A percentile compares a stretch with the other conserved stretches of the same genome.
These are phyloP conservation scores for Agapostemon virescens DNA, from an alignment of 2,888 invertebrate species.

Conservation along the genomic window DNA sequence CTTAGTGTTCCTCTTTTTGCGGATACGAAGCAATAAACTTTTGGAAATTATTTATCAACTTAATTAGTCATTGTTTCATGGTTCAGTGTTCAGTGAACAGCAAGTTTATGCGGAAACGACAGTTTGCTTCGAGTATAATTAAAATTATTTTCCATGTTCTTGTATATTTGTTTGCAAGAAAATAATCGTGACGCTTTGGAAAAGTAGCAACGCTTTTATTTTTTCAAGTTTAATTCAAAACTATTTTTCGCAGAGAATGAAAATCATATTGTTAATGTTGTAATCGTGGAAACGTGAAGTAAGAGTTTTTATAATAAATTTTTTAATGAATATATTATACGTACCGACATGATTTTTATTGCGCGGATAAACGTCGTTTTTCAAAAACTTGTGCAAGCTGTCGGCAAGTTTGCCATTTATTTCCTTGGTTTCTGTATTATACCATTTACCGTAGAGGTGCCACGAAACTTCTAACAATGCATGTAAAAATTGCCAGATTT, in stretches of 20 bases:
- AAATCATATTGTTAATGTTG: background rate
- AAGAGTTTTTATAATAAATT: too few species aligned
- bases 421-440: slow-evolving; percentile 77
- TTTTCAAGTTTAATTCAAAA: too few species aligned
- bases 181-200: too few species aligned
- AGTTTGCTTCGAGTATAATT: background rate
- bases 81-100: background rate
- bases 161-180: too few species aligned
- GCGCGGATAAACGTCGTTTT: slow-evolving; percentile 81
- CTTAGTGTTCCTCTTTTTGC: too few species aligned
- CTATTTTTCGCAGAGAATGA: too few species aligned
- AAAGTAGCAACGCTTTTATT: too few species aligned
- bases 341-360: slow-evolving; percentile 80
- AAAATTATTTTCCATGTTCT: background rate
- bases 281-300: too few species aligned
- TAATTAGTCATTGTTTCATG: too few species aligned
- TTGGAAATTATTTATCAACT: too few species aligned
- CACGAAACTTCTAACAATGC: slow-evolving; percentile 82
- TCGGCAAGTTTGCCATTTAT: slow-evolving; percentile 81
- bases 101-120: too few species aligned
- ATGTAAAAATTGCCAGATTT: slow-evolving; percentile 85
- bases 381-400: slow-evolving; percentile 82
- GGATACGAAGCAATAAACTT: too few species aligned
- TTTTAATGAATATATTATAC: background rate
- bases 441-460: slow-evolving; percentile 80